Evolutionary conservation across 1,140 invertebrate genomes (phyloP).

Genomic region (Drosophila virilis): DNA sequence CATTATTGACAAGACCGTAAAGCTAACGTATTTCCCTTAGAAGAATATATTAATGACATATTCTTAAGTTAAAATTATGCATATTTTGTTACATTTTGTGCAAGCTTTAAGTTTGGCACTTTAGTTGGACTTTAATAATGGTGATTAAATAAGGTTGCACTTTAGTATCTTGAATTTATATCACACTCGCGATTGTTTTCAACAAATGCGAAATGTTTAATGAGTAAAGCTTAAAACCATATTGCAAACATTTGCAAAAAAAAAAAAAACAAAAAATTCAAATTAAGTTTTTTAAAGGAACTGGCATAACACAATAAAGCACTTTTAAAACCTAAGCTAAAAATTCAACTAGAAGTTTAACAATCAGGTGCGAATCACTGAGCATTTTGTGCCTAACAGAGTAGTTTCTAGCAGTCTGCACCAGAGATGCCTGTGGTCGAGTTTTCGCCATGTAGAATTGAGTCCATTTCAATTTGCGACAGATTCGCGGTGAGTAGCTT

Average conservation of each 20-base stretch:
- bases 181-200: constrained; percentile 28
- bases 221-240: constrained; percentile 68
- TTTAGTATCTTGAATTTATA: constrained; percentile 1
- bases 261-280: not conserved
- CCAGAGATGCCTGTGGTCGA: constrained; percentile 67
- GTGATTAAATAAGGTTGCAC: constrained; percentile 1
- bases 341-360: constrained; percentile 17
- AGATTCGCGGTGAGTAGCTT: constrained; percentile 66
- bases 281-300: constrained; percentile 68
- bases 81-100: constrained; percentile 30
- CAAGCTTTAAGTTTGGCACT: constrained; percentile 49
- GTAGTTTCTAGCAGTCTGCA: constrained; percentile 51
- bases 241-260: constrained; percentile 29
- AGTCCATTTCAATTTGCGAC: constrained; percentile 76
- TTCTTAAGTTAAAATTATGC: constrained; percentile 4
- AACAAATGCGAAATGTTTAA: constrained; percentile 21
- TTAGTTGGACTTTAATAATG: constrained; percentile 20
- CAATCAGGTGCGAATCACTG: constrained; percentile 15
- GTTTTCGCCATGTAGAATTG: constrained; percentile 73
- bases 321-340: constrained; percentile 35
- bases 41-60: not conserved
- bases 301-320: constrained; percentile 62
- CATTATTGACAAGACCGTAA: not conserved
- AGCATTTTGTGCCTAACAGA: constrained; percentile 38
- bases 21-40: no score